Percentiles rank a stretch among this genome's conserved stretches.
Conservation (phyloP, 2,888 invertebrate species). For the Belgica antarctica region DNA sequence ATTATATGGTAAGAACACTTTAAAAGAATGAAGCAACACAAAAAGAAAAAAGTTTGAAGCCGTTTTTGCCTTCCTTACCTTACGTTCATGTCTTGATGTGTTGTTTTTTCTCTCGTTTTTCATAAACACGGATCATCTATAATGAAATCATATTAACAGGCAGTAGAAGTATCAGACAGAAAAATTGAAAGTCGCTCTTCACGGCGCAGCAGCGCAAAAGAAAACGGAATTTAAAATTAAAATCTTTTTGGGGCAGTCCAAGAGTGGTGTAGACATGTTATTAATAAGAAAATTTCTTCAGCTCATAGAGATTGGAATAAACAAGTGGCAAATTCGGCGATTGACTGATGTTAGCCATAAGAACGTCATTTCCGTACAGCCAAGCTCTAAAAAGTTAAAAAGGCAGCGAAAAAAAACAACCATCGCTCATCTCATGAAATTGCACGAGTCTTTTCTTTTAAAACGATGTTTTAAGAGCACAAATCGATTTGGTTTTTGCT, state of each 20-base stretch:
- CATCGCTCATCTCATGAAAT: conserved; percentile 34
- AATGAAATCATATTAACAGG: conserved; percentile 41
- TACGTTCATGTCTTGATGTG: neutral
- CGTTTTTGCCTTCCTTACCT: conserved; percentile 19
- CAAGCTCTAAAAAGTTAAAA: too few species aligned
- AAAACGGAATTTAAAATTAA: conserved; percentile 38
- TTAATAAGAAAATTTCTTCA: conserved; percentile 19
- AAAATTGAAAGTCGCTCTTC: conserved; percentile 25
- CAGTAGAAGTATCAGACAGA: conserved; percentile 34
- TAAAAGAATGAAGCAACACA: conserved; percentile 16
- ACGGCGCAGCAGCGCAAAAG: conserved; percentile 5
- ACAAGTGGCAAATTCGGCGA: too few species aligned
- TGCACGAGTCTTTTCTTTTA: conserved; percentile 37
- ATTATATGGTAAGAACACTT: conserved; percentile 37
- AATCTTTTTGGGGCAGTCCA: conserved; percentile 17
- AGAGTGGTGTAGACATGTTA: too few species aligned
- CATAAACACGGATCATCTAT: conserved; percentile 42
- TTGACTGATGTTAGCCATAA: too few species aligned
- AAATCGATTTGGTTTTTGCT: conserved; percentile 19
- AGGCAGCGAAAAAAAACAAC: conserved; percentile 37
- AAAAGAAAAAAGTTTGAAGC: neutral
- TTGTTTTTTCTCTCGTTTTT: conserved; percentile 7
- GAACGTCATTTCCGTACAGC: too few species aligned
- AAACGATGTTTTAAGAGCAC: conserved; percentile 39
- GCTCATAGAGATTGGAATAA: conserved; percentile 11